Percentiles rank a stretch among this genome's conserved stretches.
These are phyloP conservation scores for Zhuqinia jingwanae DNA, from an alignment of 2,888 invertebrate genomes.

Conservation along the genomic window DNA sequence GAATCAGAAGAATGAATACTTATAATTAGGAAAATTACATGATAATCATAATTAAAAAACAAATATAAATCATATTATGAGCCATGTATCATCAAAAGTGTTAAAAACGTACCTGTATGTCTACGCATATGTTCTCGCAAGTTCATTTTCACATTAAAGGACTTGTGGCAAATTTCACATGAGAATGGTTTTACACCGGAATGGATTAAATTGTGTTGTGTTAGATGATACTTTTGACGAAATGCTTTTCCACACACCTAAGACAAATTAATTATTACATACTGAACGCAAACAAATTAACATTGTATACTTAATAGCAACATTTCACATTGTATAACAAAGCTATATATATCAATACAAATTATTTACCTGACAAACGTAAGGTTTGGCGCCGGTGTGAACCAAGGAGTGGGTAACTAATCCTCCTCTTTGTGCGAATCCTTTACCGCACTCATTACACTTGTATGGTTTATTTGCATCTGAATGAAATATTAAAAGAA, in stretches of 20 bases:
- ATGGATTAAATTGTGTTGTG: conserved; percentile 77
- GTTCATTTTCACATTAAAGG: conserved; percentile 78
- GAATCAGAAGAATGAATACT: too few relatives aligned
- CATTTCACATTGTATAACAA: too few relatives aligned
- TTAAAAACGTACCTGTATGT: conserved; percentile 71
- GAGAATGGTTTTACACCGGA: conserved; percentile 76
- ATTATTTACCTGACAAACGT: conserved; percentile 72
- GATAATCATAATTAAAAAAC: too few relatives aligned
- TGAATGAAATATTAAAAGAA: too few relatives aligned
- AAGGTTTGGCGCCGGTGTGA: conserved; percentile 77
- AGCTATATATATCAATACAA: too few relatives aligned
- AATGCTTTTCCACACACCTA: conserved; percentile 76
- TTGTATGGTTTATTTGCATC: conserved; percentile 75
- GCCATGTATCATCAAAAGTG: too few relatives aligned
- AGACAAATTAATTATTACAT: too few relatives aligned
- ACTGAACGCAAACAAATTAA: too few relatives aligned
- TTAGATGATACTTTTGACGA: conserved; percentile 78
- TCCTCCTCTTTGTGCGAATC: conserved; percentile 77
- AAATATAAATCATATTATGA: too few relatives aligned
- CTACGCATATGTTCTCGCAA: conserved; percentile 77
- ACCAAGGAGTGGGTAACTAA: conserved; percentile 77
- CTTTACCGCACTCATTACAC: conserved; percentile 75
- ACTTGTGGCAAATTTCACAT: conserved; percentile 76
- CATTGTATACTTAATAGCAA: too few relatives aligned
- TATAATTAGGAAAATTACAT: too few relatives aligned